Conservation (phyloP, 2,113 vertebrate species). For the Ictidomys tridecemlineatus region DNA sequence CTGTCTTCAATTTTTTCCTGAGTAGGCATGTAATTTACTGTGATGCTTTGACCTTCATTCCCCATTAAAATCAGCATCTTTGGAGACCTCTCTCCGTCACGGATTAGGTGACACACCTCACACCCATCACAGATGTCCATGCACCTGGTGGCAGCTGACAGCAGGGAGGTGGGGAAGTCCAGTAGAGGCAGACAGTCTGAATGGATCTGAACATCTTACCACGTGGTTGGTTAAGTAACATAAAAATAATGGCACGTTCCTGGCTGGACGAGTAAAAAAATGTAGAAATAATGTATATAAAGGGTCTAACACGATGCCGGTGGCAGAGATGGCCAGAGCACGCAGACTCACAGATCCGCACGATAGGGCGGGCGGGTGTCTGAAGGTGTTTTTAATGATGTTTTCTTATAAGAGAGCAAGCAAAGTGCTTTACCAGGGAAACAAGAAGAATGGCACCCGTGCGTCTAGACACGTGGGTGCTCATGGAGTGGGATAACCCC, state of each 20-base stretch:
- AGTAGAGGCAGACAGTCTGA: too few relatives aligned
- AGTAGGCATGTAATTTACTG: neutral
- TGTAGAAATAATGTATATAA: too few relatives aligned
- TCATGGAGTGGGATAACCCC: neutral
- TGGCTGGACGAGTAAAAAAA: too few relatives aligned
- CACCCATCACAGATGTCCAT: accelerated
- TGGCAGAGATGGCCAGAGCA: too few relatives aligned
- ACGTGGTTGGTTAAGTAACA: neutral
- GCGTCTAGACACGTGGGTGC: too few relatives aligned
- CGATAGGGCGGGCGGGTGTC: neutral
- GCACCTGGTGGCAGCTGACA: accelerated
- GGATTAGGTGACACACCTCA: neutral
- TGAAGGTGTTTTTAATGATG: neutral
- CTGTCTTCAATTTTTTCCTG: neutral
- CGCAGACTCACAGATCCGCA: neutral
- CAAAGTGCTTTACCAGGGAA: accelerated
- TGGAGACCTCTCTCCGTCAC: neutral
- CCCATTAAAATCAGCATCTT: too few relatives aligned
- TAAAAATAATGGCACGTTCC: neutral
- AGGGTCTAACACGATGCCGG: too few relatives aligned
- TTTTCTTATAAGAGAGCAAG: neutral
- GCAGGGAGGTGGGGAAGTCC: too few relatives aligned
- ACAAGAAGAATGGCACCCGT: neutral
- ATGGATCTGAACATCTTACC: neutral
- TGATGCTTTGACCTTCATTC: too few relatives aligned